phyloP scores from a whole-genome alignment of 1,140 invertebrate species.

The Drosophila nikananu region DNA sequence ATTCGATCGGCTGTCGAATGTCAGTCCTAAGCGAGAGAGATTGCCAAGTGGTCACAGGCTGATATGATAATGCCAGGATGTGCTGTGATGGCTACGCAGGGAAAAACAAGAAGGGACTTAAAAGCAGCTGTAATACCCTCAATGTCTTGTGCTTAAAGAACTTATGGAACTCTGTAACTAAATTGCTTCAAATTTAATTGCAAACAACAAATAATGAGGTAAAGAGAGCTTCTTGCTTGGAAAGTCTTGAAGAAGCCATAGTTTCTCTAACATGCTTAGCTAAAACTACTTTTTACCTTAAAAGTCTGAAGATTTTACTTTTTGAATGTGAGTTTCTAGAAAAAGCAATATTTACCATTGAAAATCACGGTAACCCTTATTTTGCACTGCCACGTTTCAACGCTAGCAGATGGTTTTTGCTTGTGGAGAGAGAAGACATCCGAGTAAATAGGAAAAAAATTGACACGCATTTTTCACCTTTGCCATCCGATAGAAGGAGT shows the following conservation, averaged over 20 bases:
- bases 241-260: neutral
- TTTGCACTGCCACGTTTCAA: conserved; percentile 22
- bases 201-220: neutral
- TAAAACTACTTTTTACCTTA: neutral
- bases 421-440: neutral
- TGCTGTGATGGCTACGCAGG: neutral
- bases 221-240: neutral
- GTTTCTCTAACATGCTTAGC: too few relatives aligned
- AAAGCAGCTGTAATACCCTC: neutral
- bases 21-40: conserved; percentile 56
- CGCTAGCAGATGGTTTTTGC: conserved; percentile 27
- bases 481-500: conserved; percentile 16
- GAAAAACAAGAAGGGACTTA: neutral
- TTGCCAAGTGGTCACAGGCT: conserved; percentile 27
- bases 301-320: neutral
- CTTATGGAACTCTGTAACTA: neutral
- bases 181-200: too few relatives aligned
- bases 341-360: neutral
- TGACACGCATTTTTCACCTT: conserved; percentile 66
- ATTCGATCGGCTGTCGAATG: conserved; percentile 65
- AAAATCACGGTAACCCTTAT: conserved; percentile 3
- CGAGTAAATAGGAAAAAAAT: conserved; percentile 56
- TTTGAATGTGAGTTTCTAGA: neutral
- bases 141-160: neutral
- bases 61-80: conserved; percentile 46